A percentile compares a stretch with the other conserved stretches of the same genome.
Evolutionary conservation across 2,113 vertebrate species (phyloP).

Genomic region (Amblyornis subalaris): DNA sequence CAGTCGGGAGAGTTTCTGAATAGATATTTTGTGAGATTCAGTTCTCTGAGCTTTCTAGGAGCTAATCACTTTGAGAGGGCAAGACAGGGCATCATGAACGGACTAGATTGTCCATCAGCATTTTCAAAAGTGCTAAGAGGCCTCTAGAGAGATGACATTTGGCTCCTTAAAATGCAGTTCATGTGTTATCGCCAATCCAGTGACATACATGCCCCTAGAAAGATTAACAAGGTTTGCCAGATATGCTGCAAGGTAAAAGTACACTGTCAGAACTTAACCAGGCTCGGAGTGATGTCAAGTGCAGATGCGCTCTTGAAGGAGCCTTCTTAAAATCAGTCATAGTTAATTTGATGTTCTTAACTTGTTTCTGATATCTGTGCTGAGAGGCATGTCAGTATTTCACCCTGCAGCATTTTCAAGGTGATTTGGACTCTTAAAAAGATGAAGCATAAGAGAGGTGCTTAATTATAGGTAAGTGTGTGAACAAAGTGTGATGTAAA

Average conservation of each 20-base stretch:
- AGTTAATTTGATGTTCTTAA: neutral
- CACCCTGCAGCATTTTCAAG: constrained; percentile 26
- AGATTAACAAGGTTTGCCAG: constrained; percentile 33
- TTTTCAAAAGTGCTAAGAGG: constrained; percentile 13
- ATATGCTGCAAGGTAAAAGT: neutral
- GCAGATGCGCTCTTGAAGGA: neutral
- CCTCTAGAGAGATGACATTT: constrained; percentile 5
- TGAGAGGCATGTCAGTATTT: neutral
- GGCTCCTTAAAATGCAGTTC: constrained; percentile 28
- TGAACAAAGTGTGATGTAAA: constrained; percentile 19
- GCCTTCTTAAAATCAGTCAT: constrained; percentile 4
- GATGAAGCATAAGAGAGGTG: neutral
- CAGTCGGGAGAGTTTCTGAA: neutral
- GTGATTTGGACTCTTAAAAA: constrained; percentile 44
- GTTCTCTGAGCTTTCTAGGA: neutral
- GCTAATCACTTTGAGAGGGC: constrained; percentile 18
- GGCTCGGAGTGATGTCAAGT: neutral
- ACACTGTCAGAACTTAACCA: neutral
- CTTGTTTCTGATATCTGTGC: neutral
- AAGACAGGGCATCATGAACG: neutral
- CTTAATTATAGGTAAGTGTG: constrained; percentile 39
- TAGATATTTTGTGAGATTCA: neutral
- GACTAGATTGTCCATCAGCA: constrained; percentile 3
- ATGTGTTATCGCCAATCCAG: constrained; percentile 2
- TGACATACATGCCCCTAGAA: constrained; percentile 20